Base-by-base conservation (phyloP, 2,888 invertebrate species). In the Andrena hattorfiana region DNA sequence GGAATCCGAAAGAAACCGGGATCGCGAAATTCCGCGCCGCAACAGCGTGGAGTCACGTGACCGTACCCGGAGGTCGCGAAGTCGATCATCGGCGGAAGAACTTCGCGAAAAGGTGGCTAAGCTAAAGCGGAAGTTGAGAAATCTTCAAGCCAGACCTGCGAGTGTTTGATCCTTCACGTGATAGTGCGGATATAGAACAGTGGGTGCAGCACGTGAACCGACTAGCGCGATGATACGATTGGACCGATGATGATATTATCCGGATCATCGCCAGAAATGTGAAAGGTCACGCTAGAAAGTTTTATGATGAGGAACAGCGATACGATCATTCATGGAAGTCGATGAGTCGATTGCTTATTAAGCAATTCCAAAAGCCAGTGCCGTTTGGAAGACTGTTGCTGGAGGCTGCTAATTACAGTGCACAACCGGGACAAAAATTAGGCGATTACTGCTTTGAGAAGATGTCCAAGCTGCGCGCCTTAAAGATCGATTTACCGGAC, bases 131-230 rank as follows among this genome's bases (percentile, higher is more conserved):
- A 35, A 63, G 13, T 6, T 73, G 42, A 16, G 23, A 1, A 35
- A 1, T 7, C 13, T 59, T 2, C 30, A 28, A 0, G 16, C 5
- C 1, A 20, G 30, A 30, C 13, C 71, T 2, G 16, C 32, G 49
- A 20, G n/a, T 6, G 71, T 71, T 64, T 10, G 64, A 73, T n/a
- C 72, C 56, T 1, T 26, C 72, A 8, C 35, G 35, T 0, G 63
- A 63, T 3, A 26, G 13, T 13, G 63, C 64, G 4, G 72, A 73
- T 10, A 51, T 73, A 0, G 64, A 51, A 32, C 56, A 64, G 1
- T 73, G 72, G 54, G 49, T 71, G 49, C 13, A 5, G 6, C 71
- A 71, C 2, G 71, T 71, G 28, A 32, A 71, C 7, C n/a, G 64
- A 2, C 26, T 73, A n/a, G n/a, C n/a, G n/a, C n/a, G n/a, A n/a